Conservation (phyloP, 2,888 invertebrate species). For the Kuschelorhynchus macadamiae region DNA sequence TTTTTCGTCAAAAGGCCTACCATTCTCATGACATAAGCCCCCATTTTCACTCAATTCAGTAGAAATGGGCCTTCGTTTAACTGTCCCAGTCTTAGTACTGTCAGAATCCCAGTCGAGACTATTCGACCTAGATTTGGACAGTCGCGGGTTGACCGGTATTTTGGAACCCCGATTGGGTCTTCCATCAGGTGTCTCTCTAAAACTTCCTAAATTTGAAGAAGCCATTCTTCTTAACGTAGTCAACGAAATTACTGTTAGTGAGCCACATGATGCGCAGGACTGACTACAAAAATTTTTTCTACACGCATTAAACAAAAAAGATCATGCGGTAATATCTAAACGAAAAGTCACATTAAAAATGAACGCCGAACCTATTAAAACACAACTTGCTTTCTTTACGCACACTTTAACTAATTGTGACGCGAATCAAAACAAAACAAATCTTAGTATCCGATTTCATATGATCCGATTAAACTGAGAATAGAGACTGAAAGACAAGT, state of each 20-base stretch:
- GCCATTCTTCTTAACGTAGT: slow-evolving; percentile 1
- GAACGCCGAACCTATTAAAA: too few species aligned
- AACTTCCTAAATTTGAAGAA: background rate
- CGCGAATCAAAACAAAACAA: slow-evolving; percentile 30
- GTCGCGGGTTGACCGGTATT: slow-evolving; percentile 40
- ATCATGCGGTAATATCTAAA: too few species aligned
- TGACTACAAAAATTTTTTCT: background rate
- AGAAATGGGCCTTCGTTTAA: slow-evolving; percentile 77
- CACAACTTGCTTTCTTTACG: too few species aligned
- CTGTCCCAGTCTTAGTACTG: slow-evolving; percentile 80
- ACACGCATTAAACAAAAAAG: too few species aligned
- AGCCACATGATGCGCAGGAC: background rate
- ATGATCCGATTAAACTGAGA: slow-evolving; percentile 43
- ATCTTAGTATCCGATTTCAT: slow-evolving; percentile 33
- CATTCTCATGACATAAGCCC: background rate
- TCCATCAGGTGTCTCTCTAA: background rate
- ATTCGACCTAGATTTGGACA: slow-evolving; percentile 55
- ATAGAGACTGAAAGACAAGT: slow-evolving; percentile 47
- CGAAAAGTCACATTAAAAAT: too few species aligned
- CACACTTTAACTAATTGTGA: background rate
- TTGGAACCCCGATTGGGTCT: slow-evolving; percentile 27
- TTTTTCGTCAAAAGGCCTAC: background rate
- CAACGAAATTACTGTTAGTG: background rate
- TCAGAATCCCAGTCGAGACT: slow-evolving; percentile 81
- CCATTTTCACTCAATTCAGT: slow-evolving; percentile 19